A percentile compares a stretch with the other conserved stretches of the same genome.
Conservation (phyloP, 2,797 vertebrate species). For the Podarcis siculus region DNA sequence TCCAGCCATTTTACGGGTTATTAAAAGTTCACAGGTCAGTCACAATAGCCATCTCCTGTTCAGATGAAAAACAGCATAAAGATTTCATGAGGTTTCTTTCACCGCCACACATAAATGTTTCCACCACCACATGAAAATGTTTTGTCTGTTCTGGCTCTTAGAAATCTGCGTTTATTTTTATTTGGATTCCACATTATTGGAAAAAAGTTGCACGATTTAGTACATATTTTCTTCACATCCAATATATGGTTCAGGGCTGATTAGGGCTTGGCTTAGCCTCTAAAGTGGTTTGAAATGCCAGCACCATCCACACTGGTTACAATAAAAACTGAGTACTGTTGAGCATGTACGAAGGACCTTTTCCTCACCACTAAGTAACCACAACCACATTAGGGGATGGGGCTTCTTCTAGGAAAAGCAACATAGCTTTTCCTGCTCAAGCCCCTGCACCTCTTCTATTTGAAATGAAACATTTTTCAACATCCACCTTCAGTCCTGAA, state of each 20-base stretch:
- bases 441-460: neutral
- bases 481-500: neutral
- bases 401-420: neutral
- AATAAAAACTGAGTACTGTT: neutral
- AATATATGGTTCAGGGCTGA: neutral
- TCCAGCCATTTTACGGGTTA: neutral
- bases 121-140: neutral
- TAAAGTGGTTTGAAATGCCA: neutral
- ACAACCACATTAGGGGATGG: neutral
- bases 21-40: neutral
- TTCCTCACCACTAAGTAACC: neutral
- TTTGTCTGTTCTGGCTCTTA: neutral
- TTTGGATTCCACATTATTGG: fast-evolving
- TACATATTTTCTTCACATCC: no score
- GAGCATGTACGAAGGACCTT: neutral
- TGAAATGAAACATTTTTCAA: neutral
- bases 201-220: neutral
- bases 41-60: neutral
- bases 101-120: no score
- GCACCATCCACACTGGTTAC: no score
- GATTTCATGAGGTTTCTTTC: neutral
- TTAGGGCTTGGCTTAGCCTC: neutral
- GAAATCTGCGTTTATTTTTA: neutral
- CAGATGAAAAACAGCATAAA: neutral
- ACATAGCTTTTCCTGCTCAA: neutral